phyloP scores from a whole-genome alignment of 2,113 vertebrate species.

The Glareola pratincola region DNA sequence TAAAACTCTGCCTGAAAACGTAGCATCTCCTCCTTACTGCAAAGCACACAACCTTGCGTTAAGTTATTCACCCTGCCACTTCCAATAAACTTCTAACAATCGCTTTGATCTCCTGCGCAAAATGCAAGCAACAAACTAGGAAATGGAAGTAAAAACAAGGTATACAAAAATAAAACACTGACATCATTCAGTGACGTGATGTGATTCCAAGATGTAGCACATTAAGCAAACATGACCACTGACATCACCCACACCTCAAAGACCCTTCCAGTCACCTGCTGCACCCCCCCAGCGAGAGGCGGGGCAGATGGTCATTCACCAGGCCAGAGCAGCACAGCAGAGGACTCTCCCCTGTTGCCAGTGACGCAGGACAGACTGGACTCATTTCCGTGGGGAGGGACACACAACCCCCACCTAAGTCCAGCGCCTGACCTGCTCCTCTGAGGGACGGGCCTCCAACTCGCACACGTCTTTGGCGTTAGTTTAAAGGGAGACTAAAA shows the following conservation, averaged over 20 bases:
- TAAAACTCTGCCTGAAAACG: background rate
- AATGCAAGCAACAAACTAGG: background rate
- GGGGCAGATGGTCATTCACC: background rate
- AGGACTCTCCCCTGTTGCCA: background rate
- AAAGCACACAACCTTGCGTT: rapidly evolving
- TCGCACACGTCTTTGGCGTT: background rate
- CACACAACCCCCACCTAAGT: rapidly evolving
- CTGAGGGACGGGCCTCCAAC: background rate
- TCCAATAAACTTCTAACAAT: background rate
- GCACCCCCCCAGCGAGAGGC: background rate
- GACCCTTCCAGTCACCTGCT: background rate
- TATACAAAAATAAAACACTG: background rate
- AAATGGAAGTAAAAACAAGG: background rate
- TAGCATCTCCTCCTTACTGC: background rate
- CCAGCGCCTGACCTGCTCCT: background rate
- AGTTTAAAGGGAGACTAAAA: background rate
- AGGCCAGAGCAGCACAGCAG: background rate
- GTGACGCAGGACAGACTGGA: rapidly evolving
- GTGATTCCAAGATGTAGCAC: background rate
- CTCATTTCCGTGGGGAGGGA: background rate
- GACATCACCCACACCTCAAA: background rate
- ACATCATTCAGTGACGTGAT: background rate
- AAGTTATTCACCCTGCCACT: background rate
- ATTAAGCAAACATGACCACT: background rate
- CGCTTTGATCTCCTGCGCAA: background rate